phyloP scores from a whole-genome alignment of 2,888 invertebrate genomes.

The Lottia scabra region DNA sequence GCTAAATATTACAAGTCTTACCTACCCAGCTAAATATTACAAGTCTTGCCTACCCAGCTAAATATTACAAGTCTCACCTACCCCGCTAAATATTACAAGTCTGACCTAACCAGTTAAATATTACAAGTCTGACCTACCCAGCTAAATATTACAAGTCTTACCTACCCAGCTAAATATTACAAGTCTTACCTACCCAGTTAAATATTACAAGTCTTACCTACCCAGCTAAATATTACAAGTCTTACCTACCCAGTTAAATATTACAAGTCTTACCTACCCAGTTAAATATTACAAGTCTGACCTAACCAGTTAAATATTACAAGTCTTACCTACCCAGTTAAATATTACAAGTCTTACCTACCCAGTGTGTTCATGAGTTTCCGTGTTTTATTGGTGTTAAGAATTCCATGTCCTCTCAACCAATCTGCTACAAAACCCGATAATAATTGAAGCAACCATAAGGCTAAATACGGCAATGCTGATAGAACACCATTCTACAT shows the following conservation, averaged over 20 bases:
- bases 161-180: constrained; percentile 45
- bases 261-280: constrained; percentile 36
- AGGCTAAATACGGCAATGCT: constrained; percentile 87
- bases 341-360: constrained; percentile 23
- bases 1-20: not conserved
- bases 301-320: constrained; percentile 43
- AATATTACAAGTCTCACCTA: constrained; percentile 22
- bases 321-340: constrained; percentile 40
- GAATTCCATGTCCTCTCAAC: constrained; percentile 71
- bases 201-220: constrained; percentile 23
- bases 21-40: constrained; percentile 45
- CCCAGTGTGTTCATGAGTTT: constrained; percentile 49
- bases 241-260: constrained; percentile 45
- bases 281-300: not conserved
- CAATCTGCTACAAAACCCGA: constrained; percentile 88
- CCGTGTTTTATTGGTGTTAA: constrained; percentile 48
- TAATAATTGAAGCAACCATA: constrained; percentile 84
- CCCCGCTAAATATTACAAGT: constrained; percentile 36
- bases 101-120: constrained; percentile 44
- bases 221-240: constrained; percentile 36
- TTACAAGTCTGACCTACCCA: constrained; percentile 36
- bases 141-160: not conserved
- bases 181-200: constrained; percentile 40
- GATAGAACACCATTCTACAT: constrained; percentile 85
- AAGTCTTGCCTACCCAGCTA: constrained; percentile 40